A percentile compares a stretch with the other conserved stretches of the same genome.
Conservation (phyloP, 2,888 invertebrate species). For the Xestia c-nigrum region DNA sequence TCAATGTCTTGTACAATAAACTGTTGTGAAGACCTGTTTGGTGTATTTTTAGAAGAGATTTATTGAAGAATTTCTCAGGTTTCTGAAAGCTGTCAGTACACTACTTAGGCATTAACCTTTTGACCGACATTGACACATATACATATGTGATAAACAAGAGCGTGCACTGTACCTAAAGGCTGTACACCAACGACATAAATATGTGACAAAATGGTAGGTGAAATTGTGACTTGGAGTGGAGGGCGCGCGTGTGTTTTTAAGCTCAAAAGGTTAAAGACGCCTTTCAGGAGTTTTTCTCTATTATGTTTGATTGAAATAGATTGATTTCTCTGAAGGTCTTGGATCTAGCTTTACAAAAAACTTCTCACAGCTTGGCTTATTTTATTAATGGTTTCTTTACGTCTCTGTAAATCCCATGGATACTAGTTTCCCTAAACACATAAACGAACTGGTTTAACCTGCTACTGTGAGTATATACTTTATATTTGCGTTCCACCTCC, state of each 20-base stretch:
- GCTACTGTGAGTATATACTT: constrained; percentile 23
- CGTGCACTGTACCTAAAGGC: too few species aligned
- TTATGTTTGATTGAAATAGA: not conserved
- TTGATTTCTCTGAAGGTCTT: not conserved
- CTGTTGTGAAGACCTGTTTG: constrained; percentile 28
- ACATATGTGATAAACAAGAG: too few species aligned
- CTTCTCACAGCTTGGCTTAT: not conserved
- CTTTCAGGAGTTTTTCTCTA: not conserved
- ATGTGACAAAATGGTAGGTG: too few species aligned
- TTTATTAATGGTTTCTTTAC: not conserved
- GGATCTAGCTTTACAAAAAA: not conserved
- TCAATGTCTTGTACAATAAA: constrained; percentile 66
- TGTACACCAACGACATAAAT: too few species aligned
- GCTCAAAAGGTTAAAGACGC: too few species aligned
- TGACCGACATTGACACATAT: too few species aligned
- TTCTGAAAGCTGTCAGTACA: not conserved
- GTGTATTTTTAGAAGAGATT: constrained; percentile 21
- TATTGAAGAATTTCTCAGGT: not conserved
- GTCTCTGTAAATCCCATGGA: not conserved
- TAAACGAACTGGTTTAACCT: constrained; percentile 21
- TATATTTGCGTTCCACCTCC: constrained; percentile 27
- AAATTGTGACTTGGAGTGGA: too few species aligned
- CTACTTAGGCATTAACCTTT: not conserved
- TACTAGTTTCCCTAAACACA: constrained; percentile 4
- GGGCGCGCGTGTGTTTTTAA: too few species aligned